Evolutionary conservation across 2,888 invertebrate species (phyloP), one percentile per base, ranked within the genome.

Genomic region (Oxyteleia sp.): DNA sequence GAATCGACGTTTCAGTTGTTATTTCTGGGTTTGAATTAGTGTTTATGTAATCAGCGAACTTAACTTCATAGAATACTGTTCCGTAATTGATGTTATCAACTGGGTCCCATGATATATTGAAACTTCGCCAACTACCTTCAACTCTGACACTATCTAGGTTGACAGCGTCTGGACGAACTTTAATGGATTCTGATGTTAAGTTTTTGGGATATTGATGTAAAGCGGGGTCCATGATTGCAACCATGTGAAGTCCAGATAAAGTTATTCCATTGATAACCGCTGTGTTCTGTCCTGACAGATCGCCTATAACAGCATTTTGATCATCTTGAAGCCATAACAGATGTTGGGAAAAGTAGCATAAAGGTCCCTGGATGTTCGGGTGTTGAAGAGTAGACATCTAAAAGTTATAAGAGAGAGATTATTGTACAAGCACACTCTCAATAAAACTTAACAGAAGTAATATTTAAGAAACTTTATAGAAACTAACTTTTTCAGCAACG

Each of bases 71-170:
- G 91, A 96, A 96, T 0, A 98, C 96, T 2, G 95, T 95, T 11
- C 97, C 97, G 90, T 97, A 97, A 89, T 97, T 98, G 2, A 97
- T 96, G 64, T 96, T 95, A 0, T 93, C 94, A 0, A 96, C 95
- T 0, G 97, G 95, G 15, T 95, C 94, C 98, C 98, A 99, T 1
- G 96, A 96, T 45, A 99, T 95, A 87, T 96, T 97, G 90, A 98
- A 98, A 41, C 95, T 95, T 82, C 97, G 95, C 95, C 96, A 98
- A 13, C 95, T 95, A 0, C 98, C 98, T 2, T 94, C 93, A 3
- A 98, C 95, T 53, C 93, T 93, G 66, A 99, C 95, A 0, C 96
- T 96, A 0, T 95, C 94, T 1, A 94, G 92, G 59, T 95, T 94
- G 1, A 98, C 95, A 0, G 95, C 94, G 84, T 96, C 95, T 0